Evolutionary conservation across 2,113 vertebrate species (phyloP), one percentile per base, ranked within the genome.

Genomic region (Scalopus aquaticus): DNA sequence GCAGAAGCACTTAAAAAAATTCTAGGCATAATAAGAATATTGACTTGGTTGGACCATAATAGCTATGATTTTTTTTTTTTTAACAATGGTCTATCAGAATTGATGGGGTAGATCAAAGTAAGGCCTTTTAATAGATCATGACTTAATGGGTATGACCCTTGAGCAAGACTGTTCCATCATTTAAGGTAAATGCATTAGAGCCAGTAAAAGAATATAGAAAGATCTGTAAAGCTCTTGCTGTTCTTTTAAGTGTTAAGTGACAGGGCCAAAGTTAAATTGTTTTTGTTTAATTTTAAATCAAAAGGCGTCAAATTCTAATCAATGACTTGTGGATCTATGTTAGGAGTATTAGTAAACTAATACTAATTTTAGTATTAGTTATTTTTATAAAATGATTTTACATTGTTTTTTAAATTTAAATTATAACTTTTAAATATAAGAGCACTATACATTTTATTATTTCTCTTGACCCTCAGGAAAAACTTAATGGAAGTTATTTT

Each of bases 211-310:
- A 88, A 65, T 88, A 76, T 8, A 58, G n/a, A 82, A 9, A 67
- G 54, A 64, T 83, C 49, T 92, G 42, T 67, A 73, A 88, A 64
- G 17, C 16, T 80, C 15, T 73, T 28, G 35, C 32, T 87, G 2
- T 87, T n/a, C 22, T 93, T 37, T 80, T 87, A 70, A 35, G 67
- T 44, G 17, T 49, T n/a, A 95, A 83, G n/a, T 60, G 16, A 28
- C 39, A 94, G 74, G 42, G 56, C 24, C 35, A 89, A 16, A 86
- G 56, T 30, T 69, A 74, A 87, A 78, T 2, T 62, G 30, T 54
- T 87, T 54, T 39, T 54, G 20, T 74, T 91, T 92, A 73, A 83
- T 88, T 96, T 94, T 96, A 72, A 86, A 81, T 78, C 20, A 35
- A 30, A 81, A 44, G 46, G 46, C 30, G 78, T 76, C 70, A 67